Conservation (phyloP, 2,888 invertebrate genomes). For the Bhutanitis thaidina region DNA sequence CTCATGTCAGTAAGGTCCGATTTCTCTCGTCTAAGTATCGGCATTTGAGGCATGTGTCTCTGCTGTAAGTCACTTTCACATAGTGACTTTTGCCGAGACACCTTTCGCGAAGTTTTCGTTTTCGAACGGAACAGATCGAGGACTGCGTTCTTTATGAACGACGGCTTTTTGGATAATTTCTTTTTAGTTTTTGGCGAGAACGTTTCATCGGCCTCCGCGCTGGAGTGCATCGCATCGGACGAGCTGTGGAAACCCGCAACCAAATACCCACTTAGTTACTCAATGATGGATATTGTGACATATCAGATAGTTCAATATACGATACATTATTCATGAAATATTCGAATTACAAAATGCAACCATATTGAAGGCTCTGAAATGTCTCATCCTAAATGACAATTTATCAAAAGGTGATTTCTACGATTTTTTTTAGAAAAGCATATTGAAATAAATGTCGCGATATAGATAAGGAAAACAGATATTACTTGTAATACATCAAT, state of each 20-base stretch:
- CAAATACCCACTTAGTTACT: constrained; percentile 77
- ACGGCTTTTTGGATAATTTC: constrained; percentile 78
- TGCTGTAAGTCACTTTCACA: constrained; percentile 73
- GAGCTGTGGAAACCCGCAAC: constrained; percentile 79
- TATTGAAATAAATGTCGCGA: constrained; percentile 66
- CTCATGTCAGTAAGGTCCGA: constrained; percentile 68
- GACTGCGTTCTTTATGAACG: constrained; percentile 77
- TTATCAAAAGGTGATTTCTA: constrained; percentile 58
- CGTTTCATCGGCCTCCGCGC: constrained; percentile 73
- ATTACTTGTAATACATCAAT: constrained; percentile 18
- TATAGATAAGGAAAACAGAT: constrained; percentile 18
- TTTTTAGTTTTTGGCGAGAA: constrained; percentile 79
- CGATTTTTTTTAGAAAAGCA: constrained; percentile 63
- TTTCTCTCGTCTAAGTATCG: constrained; percentile 69
- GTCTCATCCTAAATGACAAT: constrained; percentile 52
- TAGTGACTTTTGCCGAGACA: constrained; percentile 73
- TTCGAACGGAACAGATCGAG: constrained; percentile 77
- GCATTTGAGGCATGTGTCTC: constrained; percentile 53
- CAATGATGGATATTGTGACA: constrained; percentile 55
- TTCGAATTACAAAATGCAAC: constrained; percentile 21
- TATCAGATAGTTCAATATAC: constrained; percentile 50
- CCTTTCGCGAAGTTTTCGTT: constrained; percentile 71
- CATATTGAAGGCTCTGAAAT: constrained; percentile 53
- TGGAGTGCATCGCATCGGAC: constrained; percentile 74
- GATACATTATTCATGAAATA: constrained; percentile 18